Base-by-base conservation (phyloP, 2,113 vertebrate species). In the Pagrus major region DNA sequence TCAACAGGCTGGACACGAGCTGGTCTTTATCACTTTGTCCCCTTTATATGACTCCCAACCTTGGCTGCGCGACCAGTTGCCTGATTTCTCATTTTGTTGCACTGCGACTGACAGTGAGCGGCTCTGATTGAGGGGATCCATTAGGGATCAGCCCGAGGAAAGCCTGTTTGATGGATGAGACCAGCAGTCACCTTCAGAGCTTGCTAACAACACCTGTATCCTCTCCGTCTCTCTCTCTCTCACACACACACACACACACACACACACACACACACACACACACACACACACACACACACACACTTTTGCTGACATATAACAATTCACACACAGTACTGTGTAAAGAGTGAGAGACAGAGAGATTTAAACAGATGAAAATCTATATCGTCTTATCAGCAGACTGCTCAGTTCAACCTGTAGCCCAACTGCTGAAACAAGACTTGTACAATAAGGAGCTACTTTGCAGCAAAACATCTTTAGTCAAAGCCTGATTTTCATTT, bases 71-170 rank as follows among this genome's bases (percentile, higher is more conserved):
- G 81, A 91, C 90, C 91, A 93, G 88, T 93, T 90, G 92, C 91
- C 93, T 94, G 93, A 92, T 92, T 92, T 92, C 90, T 93, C 92
- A 93, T 93, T 94, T 93, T 91, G 93, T 93, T 93, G 86, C 88
- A 76, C 68, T 91, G 91, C 88, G 85, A 93, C 88, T 94, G 93
- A 93, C 92, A 94, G 92, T 92, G 91, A 94, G 92, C 87, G 55
- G 85, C 90, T 89, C 93, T 98, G 97, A 98, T 97, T 98, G 97
- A 98, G 97, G 96, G 96, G 96, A 95, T 96, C 97, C 96, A 98
- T 98, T 97, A 98, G 95, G 96, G 96, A 97, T 97, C 95, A 97
- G 97, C 96, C 96, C 94, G 96, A 97, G 96, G 96, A 96, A 97
- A 97, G 96, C 96, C 94, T 93, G 96, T 96, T 95, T 98, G 97